Conservation (phyloP, 2,113 vertebrate species). For the Callionymus lyra region DNA sequence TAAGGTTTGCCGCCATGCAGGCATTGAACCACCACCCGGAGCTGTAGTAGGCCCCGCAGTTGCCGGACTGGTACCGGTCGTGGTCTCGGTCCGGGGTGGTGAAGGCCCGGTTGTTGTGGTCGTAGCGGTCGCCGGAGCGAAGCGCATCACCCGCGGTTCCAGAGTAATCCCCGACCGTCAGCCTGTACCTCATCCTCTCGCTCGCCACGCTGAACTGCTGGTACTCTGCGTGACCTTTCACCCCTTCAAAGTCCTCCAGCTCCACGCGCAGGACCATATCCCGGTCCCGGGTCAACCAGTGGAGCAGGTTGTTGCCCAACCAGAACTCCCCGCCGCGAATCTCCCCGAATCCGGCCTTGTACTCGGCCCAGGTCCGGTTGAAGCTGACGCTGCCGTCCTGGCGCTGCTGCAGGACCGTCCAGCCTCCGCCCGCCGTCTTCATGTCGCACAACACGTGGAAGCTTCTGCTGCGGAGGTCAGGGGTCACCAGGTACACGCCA, state of each 20-base stretch:
- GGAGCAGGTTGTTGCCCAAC: slow-evolving; percentile 88
- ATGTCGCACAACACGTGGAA: slow-evolving; percentile 87
- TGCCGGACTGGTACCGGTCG: slow-evolving; percentile 82
- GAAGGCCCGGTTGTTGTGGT: slow-evolving; percentile 85
- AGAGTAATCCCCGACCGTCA: slow-evolving; percentile 73
- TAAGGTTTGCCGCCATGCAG: slow-evolving; percentile 91
- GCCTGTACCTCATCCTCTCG: slow-evolving; percentile 77
- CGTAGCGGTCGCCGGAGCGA: slow-evolving; percentile 71
- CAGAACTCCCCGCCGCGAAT: slow-evolving; percentile 79
- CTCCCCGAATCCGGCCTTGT: slow-evolving; percentile 84
- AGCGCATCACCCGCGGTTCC: slow-evolving; percentile 71
- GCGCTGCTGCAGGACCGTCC: slow-evolving; percentile 84
- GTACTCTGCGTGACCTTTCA: slow-evolving; percentile 76
- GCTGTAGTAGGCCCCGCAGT: slow-evolving; percentile 87
- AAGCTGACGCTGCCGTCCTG: slow-evolving; percentile 83
- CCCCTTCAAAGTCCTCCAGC: slow-evolving; percentile 79
- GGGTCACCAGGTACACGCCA: slow-evolving; percentile 75
- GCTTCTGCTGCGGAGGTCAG: slow-evolving; percentile 66
- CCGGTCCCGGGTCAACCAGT: slow-evolving; percentile 80
- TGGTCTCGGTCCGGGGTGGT: slow-evolving; percentile 87
- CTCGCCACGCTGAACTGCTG: slow-evolving; percentile 82
- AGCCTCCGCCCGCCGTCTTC: slow-evolving; percentile 80
- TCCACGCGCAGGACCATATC: slow-evolving; percentile 86
- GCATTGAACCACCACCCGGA: slow-evolving; percentile 98
- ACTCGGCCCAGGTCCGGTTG: slow-evolving; percentile 85